Conservation (phyloP, 2,113 vertebrate genomes). For the Haliaeetus leucogaster region DNA sequence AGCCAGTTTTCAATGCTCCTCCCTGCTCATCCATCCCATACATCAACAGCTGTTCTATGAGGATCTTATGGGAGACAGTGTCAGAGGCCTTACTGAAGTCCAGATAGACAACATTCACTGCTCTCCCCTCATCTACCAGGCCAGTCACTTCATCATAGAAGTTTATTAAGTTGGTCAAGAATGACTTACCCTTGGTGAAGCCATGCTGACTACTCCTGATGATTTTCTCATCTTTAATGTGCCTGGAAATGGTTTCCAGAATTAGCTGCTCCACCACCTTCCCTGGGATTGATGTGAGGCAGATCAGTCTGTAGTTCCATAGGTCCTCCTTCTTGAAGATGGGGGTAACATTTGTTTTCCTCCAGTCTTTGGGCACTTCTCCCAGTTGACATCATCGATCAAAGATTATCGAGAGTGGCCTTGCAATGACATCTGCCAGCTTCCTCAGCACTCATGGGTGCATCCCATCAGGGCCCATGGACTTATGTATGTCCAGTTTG, state of each 20-base stretch:
- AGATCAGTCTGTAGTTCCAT: neutral
- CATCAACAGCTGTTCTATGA: neutral
- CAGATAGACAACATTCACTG: neutral
- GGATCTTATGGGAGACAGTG: neutral
- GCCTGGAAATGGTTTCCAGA: neutral
- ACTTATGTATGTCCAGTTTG: neutral
- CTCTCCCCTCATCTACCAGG: neutral
- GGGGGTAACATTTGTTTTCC: neutral
- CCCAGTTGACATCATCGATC: neutral
- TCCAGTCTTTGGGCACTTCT: neutral
- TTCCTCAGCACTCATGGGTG: neutral
- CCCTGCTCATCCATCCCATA: neutral
- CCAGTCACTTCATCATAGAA: neutral
- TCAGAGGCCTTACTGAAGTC: neutral
- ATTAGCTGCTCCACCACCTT: neutral
- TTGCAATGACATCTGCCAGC: neutral
- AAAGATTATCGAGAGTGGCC: neutral
- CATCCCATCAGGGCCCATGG: neutral
- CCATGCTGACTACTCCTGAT: neutral
- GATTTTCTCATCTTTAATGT: neutral
- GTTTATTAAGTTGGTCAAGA: neutral
- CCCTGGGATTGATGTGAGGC: neutral
- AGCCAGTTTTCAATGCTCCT: neutral
- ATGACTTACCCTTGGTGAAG: neutral
- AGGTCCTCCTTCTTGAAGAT: neutral